Percentiles rank a stretch among this genome's conserved stretches.
Conservation (phyloP, 2,113 vertebrate species). For the Gadus chalcogrammus region DNA sequence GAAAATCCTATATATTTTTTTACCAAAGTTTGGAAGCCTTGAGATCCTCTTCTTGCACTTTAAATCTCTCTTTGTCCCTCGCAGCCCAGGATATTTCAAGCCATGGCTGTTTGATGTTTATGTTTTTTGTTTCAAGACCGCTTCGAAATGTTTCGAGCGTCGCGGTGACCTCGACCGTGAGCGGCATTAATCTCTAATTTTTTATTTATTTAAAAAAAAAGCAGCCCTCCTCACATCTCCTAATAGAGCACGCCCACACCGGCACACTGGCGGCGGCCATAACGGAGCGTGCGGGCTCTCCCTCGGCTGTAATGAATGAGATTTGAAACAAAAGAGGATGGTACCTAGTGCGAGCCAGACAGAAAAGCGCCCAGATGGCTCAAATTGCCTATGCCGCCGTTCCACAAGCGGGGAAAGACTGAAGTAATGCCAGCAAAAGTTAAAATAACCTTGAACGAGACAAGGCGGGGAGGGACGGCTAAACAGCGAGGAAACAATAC, state of each 20-base stretch:
- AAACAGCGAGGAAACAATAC: slow-evolving; percentile 37
- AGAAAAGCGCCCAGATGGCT: slow-evolving; percentile 70
- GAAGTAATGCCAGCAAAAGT: slow-evolving; percentile 66
- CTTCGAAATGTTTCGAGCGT: no score
- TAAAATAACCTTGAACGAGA: slow-evolving; percentile 66
- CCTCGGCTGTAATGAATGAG: slow-evolving; percentile 73
- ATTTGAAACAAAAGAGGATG: slow-evolving; percentile 71
- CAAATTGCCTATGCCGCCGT: slow-evolving; percentile 63
- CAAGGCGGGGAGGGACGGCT: slow-evolving; percentile 28
- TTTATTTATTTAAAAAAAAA: slow-evolving; percentile 46
- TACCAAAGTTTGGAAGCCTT: no score
- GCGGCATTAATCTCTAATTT: no score
- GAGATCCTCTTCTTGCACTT: no score
- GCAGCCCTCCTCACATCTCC: slow-evolving; percentile 59
- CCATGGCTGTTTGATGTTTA: no score
- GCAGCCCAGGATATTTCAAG: no score
- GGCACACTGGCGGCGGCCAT: slow-evolving; percentile 59
- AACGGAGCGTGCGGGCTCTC: slow-evolving; percentile 69
- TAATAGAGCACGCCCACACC: slow-evolving; percentile 69
- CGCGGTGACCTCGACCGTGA: no score
- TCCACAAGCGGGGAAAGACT: slow-evolving; percentile 57
- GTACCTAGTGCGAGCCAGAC: slow-evolving; percentile 68
- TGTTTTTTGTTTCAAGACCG: no score
- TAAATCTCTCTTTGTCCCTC: no score
- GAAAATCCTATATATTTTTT: no score